Conservation (phyloP, 2,797 vertebrate genomes). For the Urocyon cinereoargenteus region DNA sequence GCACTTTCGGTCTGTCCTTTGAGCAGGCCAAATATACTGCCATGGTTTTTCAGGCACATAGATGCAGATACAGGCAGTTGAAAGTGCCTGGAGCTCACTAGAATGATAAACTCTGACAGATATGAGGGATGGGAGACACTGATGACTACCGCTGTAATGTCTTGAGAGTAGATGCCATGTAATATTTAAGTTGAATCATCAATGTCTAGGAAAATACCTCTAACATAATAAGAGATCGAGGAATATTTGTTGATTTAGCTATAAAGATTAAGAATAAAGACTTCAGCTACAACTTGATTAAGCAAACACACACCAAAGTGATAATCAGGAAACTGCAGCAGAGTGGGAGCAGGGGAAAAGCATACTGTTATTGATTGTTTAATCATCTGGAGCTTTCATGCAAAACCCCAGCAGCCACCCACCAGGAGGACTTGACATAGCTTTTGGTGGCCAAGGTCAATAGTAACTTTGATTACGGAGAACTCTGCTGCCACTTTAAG, state of each 20-base stretch:
- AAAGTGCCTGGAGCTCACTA: not conserved
- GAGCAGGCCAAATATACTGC: not conserved
- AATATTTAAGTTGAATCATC: not conserved
- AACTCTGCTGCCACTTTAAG: slow-evolving; percentile 2
- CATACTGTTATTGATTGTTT: not conserved
- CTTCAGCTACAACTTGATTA: not conserved
- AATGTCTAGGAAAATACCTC: not conserved
- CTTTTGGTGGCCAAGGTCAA: not conserved
- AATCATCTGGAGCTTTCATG: not conserved
- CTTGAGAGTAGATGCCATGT: not conserved
- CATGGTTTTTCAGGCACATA: not conserved
- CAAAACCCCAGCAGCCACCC: not conserved
- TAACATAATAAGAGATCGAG: not conserved
- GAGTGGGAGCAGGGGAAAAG: not conserved
- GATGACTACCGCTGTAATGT: not conserved
- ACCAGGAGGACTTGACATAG: not conserved
- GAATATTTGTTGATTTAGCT: not conserved
- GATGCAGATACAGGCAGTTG: not conserved
- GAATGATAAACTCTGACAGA: slow-evolving; percentile 5
- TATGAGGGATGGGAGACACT: not conserved
- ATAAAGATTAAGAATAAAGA: not conserved
- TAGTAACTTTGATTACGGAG: not conserved
- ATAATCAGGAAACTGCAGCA: not conserved
- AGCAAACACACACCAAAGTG: not conserved
- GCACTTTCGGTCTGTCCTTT: not conserved